phyloP scores from a whole-genome alignment of 2,888 invertebrate genomes.

The Gastracanthus pulcherrimus region DNA sequence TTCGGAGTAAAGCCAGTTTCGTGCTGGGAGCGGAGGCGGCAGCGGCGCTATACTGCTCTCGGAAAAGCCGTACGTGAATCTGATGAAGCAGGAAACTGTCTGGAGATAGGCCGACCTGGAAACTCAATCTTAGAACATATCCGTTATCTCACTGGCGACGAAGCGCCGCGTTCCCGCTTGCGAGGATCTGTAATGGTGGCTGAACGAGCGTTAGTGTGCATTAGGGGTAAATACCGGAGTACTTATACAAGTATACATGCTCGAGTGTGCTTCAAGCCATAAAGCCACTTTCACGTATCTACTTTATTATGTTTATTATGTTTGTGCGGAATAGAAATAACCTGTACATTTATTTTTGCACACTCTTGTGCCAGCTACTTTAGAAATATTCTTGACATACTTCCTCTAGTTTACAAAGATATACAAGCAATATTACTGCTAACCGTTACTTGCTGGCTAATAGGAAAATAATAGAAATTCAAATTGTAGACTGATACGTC shows the following conservation, averaged over 20 bases:
- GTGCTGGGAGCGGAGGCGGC: too few relatives aligned
- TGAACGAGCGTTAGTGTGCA: constrained; percentile 17
- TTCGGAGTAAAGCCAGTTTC: background rate
- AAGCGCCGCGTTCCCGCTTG: background rate
- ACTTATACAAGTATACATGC: constrained; percentile 1
- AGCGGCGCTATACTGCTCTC: background rate
- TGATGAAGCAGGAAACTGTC: constrained; percentile 47
- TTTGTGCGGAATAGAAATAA: background rate
- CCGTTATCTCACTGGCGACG: constrained; percentile 38
- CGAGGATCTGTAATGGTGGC: constrained; percentile 15
- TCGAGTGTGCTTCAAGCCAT: background rate
- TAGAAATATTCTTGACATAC: too few relatives aligned
- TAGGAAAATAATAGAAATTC: too few relatives aligned
- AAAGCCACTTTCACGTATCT: background rate
- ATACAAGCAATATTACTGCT: too few relatives aligned
- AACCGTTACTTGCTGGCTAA: too few relatives aligned
- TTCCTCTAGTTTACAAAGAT: too few relatives aligned
- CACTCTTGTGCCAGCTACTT: background rate
- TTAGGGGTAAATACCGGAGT: constrained; percentile 41
- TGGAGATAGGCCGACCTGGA: constrained; percentile 30
- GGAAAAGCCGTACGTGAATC: constrained; percentile 39
- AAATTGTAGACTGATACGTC: too few relatives aligned
- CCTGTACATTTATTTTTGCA: background rate
- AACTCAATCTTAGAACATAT: constrained; percentile 49
- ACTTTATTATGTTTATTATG: background rate